These are phyloP conservation scores for Lutraria rhynchaena DNA, from an alignment of 1,140 invertebrate genomes.

Conservation along the genomic window DNA sequence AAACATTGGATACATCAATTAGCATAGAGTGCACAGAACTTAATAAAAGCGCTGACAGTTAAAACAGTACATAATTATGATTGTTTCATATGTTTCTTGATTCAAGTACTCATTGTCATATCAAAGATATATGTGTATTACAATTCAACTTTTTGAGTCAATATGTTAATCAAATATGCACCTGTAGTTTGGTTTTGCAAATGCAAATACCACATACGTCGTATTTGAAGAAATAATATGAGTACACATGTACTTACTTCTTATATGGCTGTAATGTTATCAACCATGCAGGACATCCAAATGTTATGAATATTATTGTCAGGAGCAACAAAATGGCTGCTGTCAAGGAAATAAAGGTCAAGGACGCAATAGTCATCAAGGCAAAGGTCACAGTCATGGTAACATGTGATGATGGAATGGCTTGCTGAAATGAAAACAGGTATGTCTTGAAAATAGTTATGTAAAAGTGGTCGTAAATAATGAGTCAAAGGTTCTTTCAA, in stretches of 20 bases:
- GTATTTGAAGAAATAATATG: background rate
- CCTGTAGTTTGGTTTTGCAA: background rate
- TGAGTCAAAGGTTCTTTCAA: too few relatives aligned
- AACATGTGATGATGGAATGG: constrained; percentile 68
- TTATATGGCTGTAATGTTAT: constrained; percentile 92
- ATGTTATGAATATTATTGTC: constrained; percentile 82
- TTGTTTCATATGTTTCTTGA: background rate
- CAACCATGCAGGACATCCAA: constrained; percentile 90
- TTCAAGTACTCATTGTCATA: background rate
- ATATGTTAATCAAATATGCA: background rate
- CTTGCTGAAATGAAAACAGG: constrained; percentile 68
- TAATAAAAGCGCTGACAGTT: too few relatives aligned
- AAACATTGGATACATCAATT: too few relatives aligned
- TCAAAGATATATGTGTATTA: background rate
- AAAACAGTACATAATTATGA: too few relatives aligned
- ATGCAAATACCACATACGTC: background rate
- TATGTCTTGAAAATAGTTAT: background rate
- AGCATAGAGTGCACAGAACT: too few relatives aligned
- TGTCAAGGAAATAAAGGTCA: constrained; percentile 83
- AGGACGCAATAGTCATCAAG: constrained; percentile 58
- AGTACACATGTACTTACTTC: constrained; percentile 83
- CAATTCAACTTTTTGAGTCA: background rate
- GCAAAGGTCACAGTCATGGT: constrained; percentile 71
- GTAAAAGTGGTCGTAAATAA: too few relatives aligned
- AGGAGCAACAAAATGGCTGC: constrained; percentile 83